These are phyloP conservation scores for Dicyrtoma fusca DNA, from an alignment of 2,888 invertebrate species.

Conservation along the genomic window DNA sequence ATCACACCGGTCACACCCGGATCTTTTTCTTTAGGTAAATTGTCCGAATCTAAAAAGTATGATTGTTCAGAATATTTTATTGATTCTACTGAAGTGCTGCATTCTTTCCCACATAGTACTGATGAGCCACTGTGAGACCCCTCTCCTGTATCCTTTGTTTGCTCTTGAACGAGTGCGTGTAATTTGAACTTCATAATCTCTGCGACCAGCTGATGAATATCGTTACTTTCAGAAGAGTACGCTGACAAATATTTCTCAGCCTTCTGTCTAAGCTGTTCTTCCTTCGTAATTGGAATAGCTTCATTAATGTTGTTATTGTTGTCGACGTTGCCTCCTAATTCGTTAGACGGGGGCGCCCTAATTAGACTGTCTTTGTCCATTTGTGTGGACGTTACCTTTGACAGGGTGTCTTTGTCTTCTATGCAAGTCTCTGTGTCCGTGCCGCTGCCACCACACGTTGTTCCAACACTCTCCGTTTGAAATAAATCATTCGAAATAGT, in stretches of 20 bases:
- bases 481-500: neutral
- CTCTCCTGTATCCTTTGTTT: neutral
- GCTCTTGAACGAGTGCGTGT: neutral
- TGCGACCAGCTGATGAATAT: conserved; percentile 1
- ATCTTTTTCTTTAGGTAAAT: too few relatives aligned
- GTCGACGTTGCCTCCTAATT: too few relatives aligned
- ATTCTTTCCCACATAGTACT: too few relatives aligned
- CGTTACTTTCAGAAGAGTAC: neutral
- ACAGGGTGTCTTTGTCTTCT: neutral
- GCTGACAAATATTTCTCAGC: too few relatives aligned
- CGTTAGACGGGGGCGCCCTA: too few relatives aligned
- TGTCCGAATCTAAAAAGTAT: too few relatives aligned
- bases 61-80: too few relatives aligned
- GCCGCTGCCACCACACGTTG: neutral
- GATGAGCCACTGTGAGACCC: neutral
- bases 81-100: too few relatives aligned
- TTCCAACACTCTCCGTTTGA: neutral
- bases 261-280: too few relatives aligned
- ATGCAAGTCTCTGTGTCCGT: neutral
- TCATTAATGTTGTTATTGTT: too few relatives aligned
- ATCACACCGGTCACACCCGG: too few relatives aligned
- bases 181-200: conserved; percentile 11
- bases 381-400: neutral
- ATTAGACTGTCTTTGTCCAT: neutral
- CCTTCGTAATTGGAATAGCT: too few relatives aligned